Conservation (phyloP, 1,140 invertebrate genomes). For the Ditylenchus dipsaci region DNA sequence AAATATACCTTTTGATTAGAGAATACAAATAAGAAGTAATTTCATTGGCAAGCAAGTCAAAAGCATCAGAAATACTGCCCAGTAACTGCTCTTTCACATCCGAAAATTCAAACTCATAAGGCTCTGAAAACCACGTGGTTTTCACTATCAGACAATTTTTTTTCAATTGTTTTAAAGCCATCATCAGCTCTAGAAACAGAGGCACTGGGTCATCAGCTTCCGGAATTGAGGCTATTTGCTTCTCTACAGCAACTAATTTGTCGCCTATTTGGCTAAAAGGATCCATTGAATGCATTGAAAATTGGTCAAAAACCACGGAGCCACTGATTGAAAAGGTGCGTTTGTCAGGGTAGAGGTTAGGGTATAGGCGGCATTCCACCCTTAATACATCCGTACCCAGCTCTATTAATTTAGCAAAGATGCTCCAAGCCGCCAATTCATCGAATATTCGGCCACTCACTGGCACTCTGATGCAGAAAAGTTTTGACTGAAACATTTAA, state of each 20-base stretch:
- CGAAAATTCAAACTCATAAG: constrained; percentile 27
- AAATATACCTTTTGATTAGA: constrained; percentile 4
- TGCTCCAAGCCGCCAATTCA: constrained; percentile 23
- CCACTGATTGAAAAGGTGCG: constrained; percentile 8
- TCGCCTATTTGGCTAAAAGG: constrained; percentile 19
- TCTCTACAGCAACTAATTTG: constrained; percentile 2
- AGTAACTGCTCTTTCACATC: constrained; percentile 31
- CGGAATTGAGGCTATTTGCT: constrained; percentile 3
- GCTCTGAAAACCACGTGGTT: constrained; percentile 25
- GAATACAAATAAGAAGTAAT: constrained; percentile 15
- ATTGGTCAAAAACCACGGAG: constrained; percentile 31
- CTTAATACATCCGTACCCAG: constrained; percentile 21
- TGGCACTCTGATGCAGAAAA: constrained; percentile 31
- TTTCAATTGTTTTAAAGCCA: background rate
- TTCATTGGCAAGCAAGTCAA: constrained; percentile 3
- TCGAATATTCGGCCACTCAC: constrained; percentile 7
- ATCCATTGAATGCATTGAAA: constrained; percentile 11
- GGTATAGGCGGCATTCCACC: constrained; percentile 29
- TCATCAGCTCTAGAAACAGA: constrained; percentile 1
- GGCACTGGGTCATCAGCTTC: constrained; percentile 5
- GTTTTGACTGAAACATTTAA: constrained; percentile 11
- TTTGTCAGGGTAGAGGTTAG: constrained; percentile 25
- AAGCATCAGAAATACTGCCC: background rate
- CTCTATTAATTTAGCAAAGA: constrained; percentile 18
- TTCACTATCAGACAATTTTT: background rate